These are phyloP conservation scores for Tethea ocularis DNA, from an alignment of 2,888 invertebrate species.

Conservation along the genomic window DNA sequence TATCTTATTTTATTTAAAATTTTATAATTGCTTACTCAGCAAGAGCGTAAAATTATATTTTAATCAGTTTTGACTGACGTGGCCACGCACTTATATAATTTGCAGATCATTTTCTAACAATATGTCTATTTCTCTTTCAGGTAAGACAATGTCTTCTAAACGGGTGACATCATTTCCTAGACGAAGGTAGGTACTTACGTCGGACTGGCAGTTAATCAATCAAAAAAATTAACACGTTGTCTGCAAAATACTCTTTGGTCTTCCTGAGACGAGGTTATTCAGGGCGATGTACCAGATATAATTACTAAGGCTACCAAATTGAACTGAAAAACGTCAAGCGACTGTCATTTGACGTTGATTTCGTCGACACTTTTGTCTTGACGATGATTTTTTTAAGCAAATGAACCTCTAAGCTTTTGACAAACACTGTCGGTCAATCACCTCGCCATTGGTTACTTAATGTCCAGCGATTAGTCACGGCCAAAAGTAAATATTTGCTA, in stretches of 20 bases:
- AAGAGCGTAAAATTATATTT: too few relatives aligned
- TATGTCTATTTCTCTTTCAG: conserved; percentile 69
- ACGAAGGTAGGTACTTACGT: conserved; percentile 63
- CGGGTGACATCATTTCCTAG: conserved; percentile 66
- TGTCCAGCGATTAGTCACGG: conserved; percentile 72
- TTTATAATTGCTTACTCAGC: too few relatives aligned
- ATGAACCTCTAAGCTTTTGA: conserved; percentile 53
- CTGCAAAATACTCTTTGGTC: conserved; percentile 11
- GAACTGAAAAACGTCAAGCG: conserved; percentile 26
- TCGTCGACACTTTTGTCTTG: conserved; percentile 43
- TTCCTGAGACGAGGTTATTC: conserved; percentile 32
- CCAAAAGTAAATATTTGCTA: conserved; percentile 65
- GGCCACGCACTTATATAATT: neutral
- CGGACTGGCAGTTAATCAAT: conserved; percentile 55
- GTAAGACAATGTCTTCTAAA: conserved; percentile 81
- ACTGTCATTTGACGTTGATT: conserved; percentile 39
- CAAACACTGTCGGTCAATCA: conserved; percentile 75
- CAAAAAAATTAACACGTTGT: conserved; percentile 25
- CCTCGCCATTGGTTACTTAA: conserved; percentile 74
- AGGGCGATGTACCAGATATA: conserved; percentile 55
- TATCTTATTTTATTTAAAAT: too few relatives aligned
- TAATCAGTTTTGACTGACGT: too few relatives aligned
- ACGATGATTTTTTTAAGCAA: conserved; percentile 50
- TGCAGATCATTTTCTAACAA: conserved; percentile 29
- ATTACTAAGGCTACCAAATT: conserved; percentile 18